These are phyloP conservation scores for Metopia argyrocephala DNA, from an alignment of 2,888 invertebrate species.

Conservation along the genomic window DNA sequence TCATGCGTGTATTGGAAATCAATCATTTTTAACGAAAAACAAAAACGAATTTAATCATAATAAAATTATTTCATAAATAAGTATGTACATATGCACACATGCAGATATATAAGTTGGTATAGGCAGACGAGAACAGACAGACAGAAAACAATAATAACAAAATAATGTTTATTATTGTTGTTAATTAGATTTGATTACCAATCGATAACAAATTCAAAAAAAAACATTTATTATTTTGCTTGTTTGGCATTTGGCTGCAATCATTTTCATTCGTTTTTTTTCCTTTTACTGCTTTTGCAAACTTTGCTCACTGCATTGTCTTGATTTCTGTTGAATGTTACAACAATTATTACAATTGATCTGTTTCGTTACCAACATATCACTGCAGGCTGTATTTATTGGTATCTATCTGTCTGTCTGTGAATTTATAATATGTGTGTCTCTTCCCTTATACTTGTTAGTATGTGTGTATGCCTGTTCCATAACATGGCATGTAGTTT, in stretches of 20 bases:
- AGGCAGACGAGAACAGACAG: neutral
- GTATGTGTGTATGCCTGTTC: neutral
- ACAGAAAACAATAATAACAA: neutral
- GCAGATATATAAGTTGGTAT: too few species aligned
- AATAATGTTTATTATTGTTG: conserved; percentile 25
- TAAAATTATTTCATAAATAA: conserved; percentile 45
- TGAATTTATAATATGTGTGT: neutral
- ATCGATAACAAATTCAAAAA: conserved; percentile 13
- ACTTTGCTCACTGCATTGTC: too few species aligned
- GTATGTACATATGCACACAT: conserved; percentile 23
- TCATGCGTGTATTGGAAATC: conserved; percentile 46
- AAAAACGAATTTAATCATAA: conserved; percentile 42
- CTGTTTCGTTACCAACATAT: conserved; percentile 60
- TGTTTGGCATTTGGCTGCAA: conserved; percentile 20
- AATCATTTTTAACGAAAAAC: conserved; percentile 30
- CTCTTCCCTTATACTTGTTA: neutral
- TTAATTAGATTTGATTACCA: conserved; percentile 64
- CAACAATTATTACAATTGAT: conserved; percentile 57
- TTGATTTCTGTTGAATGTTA: conserved; percentile 40
- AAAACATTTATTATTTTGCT: too few species aligned
- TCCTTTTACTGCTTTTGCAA: neutral
- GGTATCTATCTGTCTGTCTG: conserved; percentile 14
- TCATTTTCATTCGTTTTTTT: conserved; percentile 6
- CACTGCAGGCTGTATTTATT: conserved; percentile 51
- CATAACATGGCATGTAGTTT: conserved; percentile 37